Conservation (phyloP, 2,113 vertebrate genomes). For the Terrapene triunguis region DNA sequence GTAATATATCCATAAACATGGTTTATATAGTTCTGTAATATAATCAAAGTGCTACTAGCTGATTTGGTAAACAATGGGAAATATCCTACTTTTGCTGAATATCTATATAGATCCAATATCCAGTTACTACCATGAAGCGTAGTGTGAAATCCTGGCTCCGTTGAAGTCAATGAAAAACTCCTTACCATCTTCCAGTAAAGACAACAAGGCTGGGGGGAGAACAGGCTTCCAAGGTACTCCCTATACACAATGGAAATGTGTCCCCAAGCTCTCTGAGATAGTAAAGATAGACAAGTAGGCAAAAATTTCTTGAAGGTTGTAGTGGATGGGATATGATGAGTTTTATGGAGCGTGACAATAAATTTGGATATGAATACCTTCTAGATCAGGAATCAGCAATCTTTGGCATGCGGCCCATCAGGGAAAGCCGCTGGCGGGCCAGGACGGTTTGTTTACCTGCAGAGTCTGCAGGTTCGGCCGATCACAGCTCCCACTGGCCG, state of each 20-base stretch:
- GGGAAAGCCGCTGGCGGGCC: too few relatives aligned
- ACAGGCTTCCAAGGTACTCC: neutral
- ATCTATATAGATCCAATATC: neutral
- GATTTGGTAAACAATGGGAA: neutral
- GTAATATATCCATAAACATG: neutral
- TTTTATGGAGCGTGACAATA: neutral
- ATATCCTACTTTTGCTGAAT: neutral
- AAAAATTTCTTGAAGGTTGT: neutral
- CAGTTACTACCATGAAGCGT: neutral
- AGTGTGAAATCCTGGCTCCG: neutral
- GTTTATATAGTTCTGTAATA: neutral
- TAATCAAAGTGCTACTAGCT: slow-evolving; percentile 1
- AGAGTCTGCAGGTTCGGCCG: too few relatives aligned
- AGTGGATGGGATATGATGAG: neutral
- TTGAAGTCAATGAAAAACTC: neutral
- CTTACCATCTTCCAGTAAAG: neutral
- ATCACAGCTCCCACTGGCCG: too few relatives aligned
- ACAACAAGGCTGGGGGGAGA: neutral
- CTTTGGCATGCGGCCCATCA: too few relatives aligned
- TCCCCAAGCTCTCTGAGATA: rapidly evolving
- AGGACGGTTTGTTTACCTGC: too few relatives aligned
- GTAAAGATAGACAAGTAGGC: neutral
- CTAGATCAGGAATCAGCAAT: too few relatives aligned
- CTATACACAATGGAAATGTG: neutral
- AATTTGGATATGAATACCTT: neutral